A percentile compares a stretch with the other conserved stretches of the same genome.
These are phyloP conservation scores for Caenorhabditis doughertyi DNA, from an alignment of 2,888 invertebrate genomes.

Conservation along the genomic window DNA sequence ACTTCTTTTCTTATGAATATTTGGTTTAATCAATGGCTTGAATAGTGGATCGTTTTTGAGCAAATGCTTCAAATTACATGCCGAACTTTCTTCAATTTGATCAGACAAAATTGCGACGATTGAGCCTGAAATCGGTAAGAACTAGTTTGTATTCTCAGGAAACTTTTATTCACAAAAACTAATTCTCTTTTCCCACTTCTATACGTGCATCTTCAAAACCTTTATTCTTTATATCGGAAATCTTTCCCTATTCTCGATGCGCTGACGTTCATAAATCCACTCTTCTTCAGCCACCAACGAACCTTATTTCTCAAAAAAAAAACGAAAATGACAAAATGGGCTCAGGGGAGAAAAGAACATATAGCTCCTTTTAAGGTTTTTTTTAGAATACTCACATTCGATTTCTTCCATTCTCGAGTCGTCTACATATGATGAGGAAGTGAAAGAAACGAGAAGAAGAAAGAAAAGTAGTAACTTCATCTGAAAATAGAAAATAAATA, in stretches of 20 bases:
- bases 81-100: conserved; percentile 42
- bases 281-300: not conserved
- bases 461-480: conserved; percentile 13
- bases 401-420: conserved; percentile 46
- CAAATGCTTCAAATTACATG: conserved; percentile 64
- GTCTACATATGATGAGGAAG: conserved; percentile 16
- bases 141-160: not conserved
- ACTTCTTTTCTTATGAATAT: conserved; percentile 45
- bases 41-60: conserved; percentile 57
- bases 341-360: conserved; percentile 4
- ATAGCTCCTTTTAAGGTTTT: not conserved
- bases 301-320: not conserved
- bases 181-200: no score
- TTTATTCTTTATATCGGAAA: no score
- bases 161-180: no score
- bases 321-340: not conserved
- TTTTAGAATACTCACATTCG: conserved; percentile 45
- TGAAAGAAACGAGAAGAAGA: conserved; percentile 4
- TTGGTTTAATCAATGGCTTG: conserved; percentile 41
- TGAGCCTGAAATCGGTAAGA: conserved; percentile 56
- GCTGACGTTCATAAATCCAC: not conserved
- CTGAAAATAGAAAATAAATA: not conserved
- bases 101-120: conserved; percentile 64
- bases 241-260: no score
- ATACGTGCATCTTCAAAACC: no score